These are phyloP conservation scores for Fabriciana adippe DNA, from an alignment of 2,888 invertebrate species.

Conservation along the genomic window DNA sequence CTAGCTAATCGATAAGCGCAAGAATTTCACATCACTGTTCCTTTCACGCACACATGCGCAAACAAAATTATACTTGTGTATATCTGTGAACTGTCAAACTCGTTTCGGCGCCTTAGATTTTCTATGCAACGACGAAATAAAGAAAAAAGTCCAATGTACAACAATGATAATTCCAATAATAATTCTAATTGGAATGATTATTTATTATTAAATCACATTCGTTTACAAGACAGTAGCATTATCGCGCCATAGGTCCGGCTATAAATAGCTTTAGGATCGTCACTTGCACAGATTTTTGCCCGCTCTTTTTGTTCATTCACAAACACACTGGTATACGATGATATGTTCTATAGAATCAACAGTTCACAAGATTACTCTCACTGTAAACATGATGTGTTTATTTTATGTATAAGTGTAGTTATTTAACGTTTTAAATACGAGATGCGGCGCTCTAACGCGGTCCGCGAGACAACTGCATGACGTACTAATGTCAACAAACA, in stretches of 20 bases:
- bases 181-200: conserved; percentile 48
- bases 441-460: conserved; percentile 67
- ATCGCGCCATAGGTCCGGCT: conserved; percentile 65
- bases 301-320: conserved; percentile 68
- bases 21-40: conserved; percentile 75
- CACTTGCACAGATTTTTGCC: conserved; percentile 72
- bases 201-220: conserved; percentile 41
- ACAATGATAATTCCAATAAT: conserved; percentile 22
- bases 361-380: conserved; percentile 52
- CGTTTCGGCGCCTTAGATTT: conserved; percentile 67
- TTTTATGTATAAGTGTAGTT: conserved; percentile 50
- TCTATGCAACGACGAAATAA: conserved; percentile 31
- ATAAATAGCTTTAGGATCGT: conserved; percentile 72
- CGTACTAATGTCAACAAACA: conserved; percentile 60
- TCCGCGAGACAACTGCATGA: conserved; percentile 66
- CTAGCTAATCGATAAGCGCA: conserved; percentile 76
- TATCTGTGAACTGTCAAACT: conserved; percentile 74
- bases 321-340: conserved; percentile 48
- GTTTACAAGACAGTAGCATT: conserved; percentile 53
- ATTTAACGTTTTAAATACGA: conserved; percentile 55
- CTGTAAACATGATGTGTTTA: conserved; percentile 48
- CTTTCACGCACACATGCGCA: conserved; percentile 66
- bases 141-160: conserved; percentile 36
- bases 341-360: conserved; percentile 47
- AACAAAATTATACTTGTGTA: conserved; percentile 52